Base-by-base conservation (phyloP, 2,888 invertebrate species). In the Acheta domesticus region DNA sequence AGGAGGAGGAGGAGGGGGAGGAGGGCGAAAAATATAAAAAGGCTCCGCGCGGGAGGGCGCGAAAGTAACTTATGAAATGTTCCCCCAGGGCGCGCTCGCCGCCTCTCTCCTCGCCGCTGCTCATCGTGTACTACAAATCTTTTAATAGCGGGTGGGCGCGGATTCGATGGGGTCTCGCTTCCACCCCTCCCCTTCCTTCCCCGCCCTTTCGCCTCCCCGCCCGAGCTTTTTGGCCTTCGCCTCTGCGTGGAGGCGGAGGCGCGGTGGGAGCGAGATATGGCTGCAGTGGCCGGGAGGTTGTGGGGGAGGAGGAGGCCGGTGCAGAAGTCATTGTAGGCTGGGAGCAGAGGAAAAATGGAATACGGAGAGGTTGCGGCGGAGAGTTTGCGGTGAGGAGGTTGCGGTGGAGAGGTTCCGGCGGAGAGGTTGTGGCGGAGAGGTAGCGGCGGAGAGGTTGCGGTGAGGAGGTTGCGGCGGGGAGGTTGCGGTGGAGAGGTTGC, bases 11-110 rank as follows among this genome's bases (percentile, higher is more conserved):
- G 62, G 62, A 62, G 62, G 5, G 8, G 62, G 14, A 62, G 62
- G 8, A n/a, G 62, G 14, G 16, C 62, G 62, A n/a, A 62, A 62
- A n/a, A 62, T 14, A 62, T 19, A 14, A 19, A n/a, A 62, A 19
- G 62, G 62, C n/a, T 62, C 62, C n/a, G 62, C 62, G 8, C 62
- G 14, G 62, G n/a, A 14, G 16, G 62, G 62, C 62, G 62, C 14
- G 62, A 62, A 62, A 62, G 62, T 62, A 62, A 62, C 62, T 62
- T 62, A 62, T 62, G 62, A 16, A 62, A 62, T 62, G 62, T 16
- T 62, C n/a, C 62, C 62, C 62, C 16, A 14, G 62, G 62, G 62
- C n/a, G 4, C 62, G n/a, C 62, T n/a, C n/a, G 16, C n/a, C n/a
- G 62, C 62, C 62, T 62, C n/a, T 14, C n/a, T 14, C 62, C 14